Evolutionary conservation across 2,797 vertebrate genomes (phyloP).

Genomic region (Benthosema pterotum): DNA sequence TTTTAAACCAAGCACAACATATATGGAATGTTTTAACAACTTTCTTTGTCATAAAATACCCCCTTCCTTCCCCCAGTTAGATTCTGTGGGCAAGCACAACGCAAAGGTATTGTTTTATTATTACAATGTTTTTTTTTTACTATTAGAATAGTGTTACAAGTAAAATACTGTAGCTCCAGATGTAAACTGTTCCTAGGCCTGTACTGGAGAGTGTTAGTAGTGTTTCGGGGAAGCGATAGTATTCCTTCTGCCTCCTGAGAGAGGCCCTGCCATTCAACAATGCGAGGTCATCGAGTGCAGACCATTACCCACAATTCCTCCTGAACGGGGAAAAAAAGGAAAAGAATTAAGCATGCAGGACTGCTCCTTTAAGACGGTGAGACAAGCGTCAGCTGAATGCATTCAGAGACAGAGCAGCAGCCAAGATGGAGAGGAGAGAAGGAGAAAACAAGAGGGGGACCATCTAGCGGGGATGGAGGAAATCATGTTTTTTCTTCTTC

Average conservation of each 20-base stretch:
- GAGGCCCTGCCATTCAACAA: conserved; percentile 75
- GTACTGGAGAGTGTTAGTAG: conserved; percentile 57
- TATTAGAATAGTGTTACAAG: conserved; percentile 4
- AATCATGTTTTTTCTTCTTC: conserved; percentile 58
- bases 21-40: neutral
- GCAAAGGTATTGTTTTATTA: neutral
- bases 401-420: conserved; percentile 61
- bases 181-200: conserved; percentile 36
- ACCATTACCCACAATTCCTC: conserved; percentile 81
- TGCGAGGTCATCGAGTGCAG: conserved; percentile 82
- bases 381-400: conserved; percentile 76
- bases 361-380: conserved; percentile 83
- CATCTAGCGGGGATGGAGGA: conserved; percentile 34
- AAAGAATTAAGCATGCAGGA: conserved; percentile 69
- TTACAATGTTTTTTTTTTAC: neutral
- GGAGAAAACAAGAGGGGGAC: conserved; percentile 39
- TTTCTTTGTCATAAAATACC: conserved; percentile 1
- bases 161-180: conserved; percentile 8
- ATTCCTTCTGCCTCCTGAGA: conserved; percentile 75
- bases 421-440: conserved; percentile 69
- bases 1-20: neutral
- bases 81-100: neutral
- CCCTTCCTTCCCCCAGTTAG: too few relatives aligned
- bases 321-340: conserved; percentile 40
- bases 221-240: conserved; percentile 71